These are phyloP conservation scores for Ectemnius cavifrons DNA, from an alignment of 2,888 invertebrate species.

Conservation along the genomic window DNA sequence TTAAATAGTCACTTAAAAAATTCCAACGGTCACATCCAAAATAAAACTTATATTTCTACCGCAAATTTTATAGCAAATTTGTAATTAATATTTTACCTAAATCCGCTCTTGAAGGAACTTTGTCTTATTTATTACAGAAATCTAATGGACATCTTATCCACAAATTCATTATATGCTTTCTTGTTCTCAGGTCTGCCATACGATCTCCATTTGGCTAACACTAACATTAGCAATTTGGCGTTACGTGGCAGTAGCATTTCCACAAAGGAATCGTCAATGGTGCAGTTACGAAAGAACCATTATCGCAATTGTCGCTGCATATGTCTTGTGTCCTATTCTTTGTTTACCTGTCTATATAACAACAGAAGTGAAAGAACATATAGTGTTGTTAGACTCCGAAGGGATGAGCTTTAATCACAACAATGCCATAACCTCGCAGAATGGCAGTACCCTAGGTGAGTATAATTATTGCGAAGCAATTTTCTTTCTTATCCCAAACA, in stretches of 20 bases:
- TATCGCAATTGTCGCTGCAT: conserved; percentile 82
- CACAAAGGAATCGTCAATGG: conserved; percentile 89
- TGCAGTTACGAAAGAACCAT: conserved; percentile 90
- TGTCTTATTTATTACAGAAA: neutral
- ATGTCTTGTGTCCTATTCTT: conserved; percentile 89
- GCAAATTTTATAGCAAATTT: too few relatives aligned
- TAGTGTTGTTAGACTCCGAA: conserved; percentile 69
- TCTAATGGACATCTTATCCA: neutral
- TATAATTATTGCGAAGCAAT: neutral
- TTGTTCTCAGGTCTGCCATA: conserved; percentile 86
- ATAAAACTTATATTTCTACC: too few relatives aligned
- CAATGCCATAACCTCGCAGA: neutral
- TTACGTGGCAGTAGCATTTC: conserved; percentile 90
- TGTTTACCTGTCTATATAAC: conserved; percentile 91
- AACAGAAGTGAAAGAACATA: conserved; percentile 83
- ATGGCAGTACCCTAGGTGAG: conserved; percentile 24
- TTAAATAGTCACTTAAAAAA: too few relatives aligned
- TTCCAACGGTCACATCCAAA: too few relatives aligned
- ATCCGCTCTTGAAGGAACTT: too few relatives aligned
- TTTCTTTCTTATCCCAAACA: too few relatives aligned
- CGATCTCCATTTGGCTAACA: conserved; percentile 95
- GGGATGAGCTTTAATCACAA: conserved; percentile 70
- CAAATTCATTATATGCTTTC: too few relatives aligned
- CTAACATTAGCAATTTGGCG: conserved; percentile 96
- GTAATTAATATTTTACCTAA: too few relatives aligned